Conservation (phyloP, 2,113 vertebrate species). For the Ceratotherium simum region DNA sequence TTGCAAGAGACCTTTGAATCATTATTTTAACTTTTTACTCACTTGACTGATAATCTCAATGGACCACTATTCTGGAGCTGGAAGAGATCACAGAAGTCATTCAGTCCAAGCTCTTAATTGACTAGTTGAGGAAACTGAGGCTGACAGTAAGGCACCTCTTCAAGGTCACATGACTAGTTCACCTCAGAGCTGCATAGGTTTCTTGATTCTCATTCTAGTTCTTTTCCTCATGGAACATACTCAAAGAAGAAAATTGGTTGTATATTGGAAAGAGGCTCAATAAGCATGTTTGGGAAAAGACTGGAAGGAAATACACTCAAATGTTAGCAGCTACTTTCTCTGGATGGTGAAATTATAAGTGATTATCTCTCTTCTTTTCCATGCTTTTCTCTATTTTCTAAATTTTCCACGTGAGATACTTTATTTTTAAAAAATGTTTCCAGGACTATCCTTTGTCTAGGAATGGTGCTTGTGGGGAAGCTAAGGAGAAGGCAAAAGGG, state of each 20-base stretch:
- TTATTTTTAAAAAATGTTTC: not conserved
- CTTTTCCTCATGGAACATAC: not conserved
- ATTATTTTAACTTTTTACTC: not conserved
- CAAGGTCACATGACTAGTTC: not conserved
- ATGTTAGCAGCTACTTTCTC: not conserved
- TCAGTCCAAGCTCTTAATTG: not conserved
- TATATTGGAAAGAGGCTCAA: slow-evolving; percentile 6
- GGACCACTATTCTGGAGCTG: not conserved
- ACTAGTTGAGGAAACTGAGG: not conserved
- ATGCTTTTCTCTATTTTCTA: slow-evolving; percentile 9
- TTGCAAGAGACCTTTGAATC: not conserved
- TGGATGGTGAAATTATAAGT: not conserved
- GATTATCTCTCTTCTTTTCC: not conserved
- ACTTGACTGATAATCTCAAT: not conserved
- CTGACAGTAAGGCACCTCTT: not conserved
- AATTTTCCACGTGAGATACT: not conserved
- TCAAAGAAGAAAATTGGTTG: slow-evolving; percentile 11
- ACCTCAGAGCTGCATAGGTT: not conserved
- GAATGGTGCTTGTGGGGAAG: not conserved
- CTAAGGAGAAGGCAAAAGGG: not conserved
- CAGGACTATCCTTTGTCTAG: not conserved
- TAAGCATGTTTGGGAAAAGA: not conserved
- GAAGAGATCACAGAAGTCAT: not conserved
- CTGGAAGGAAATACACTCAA: slow-evolving; percentile 34
- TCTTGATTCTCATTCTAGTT: slow-evolving; percentile 5